phyloP scores from a whole-genome alignment of 2,797 vertebrate genomes.

The Tauraco hartlaubi region DNA sequence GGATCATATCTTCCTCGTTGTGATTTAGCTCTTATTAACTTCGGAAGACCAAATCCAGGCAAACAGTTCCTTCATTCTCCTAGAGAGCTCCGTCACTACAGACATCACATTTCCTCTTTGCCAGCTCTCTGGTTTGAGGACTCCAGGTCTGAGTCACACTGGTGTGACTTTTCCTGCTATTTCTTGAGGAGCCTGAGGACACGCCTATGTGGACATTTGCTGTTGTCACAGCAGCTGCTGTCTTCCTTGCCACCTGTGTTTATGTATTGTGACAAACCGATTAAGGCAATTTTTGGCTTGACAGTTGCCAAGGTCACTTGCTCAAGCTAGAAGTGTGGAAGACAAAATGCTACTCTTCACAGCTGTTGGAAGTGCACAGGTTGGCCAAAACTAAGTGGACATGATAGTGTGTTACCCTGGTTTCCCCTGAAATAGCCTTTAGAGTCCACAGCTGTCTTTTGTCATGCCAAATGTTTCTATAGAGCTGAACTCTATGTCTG shows the following conservation, averaged over 20 bases:
- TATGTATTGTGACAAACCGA: neutral
- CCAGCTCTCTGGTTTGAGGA: neutral
- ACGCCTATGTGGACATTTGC: neutral
- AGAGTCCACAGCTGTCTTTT: neutral
- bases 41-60: neutral
- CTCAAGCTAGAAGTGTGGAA: neutral
- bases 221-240: neutral
- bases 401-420: rapidly evolving
- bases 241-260: neutral
- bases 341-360: neutral
- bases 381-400: neutral
- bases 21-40: neutral
- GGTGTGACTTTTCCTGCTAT: neutral
- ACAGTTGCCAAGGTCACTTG: neutral
- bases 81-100: neutral
- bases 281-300: neutral
- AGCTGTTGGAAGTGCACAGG: neutral
- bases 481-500: neutral
- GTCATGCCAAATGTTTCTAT: neutral
- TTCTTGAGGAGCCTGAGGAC: neutral
- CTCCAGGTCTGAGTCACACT: neutral
- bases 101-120: neutral
- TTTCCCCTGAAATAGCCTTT: neutral
- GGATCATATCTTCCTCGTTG: neutral
- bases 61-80: neutral